Evolutionary conservation across 2,113 vertebrate genomes (phyloP), one percentile per base, ranked within the genome.

Genomic region (Promerops cafer): DNA sequence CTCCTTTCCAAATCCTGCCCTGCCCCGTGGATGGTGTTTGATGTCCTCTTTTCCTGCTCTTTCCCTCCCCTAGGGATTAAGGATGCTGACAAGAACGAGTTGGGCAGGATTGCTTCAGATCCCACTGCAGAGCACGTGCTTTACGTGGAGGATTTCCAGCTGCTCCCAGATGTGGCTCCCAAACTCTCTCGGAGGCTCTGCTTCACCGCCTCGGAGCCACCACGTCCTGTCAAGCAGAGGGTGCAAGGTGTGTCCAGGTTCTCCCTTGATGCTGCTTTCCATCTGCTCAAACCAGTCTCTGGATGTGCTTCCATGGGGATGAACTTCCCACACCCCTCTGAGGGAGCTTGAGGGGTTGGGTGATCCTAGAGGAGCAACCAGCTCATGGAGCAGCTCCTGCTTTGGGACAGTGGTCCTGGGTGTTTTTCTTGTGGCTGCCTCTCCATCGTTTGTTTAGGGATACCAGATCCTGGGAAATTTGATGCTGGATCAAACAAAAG

Each of bases 161-260:
- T 95, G n/a, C 97, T 99, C 65, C 94, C 97, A 16, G 37, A 20
- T 2, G 65, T 98, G 59, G 97, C 98, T 33, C 98, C 97, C 61
- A 98, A 98, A 52, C 97, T 99, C 50, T 98, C 98, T 18, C 97
- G 98, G 39, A 96, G 98, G 63, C 78, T 99, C 42, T 99, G 99
- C 74, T 96, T 98, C 82, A 98, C 98, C 5, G 98, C 98, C 21
- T 99, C 98, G 0, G 99, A 99, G 53, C 98, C 98, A 1, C 98
- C 98, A 0, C 97, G 87, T 5, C 98, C 99, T 10, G 78, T 97
- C 81, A 98, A 89, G 88, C 93, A 90, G 3, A 79, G 61, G 3
- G 42, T 50, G 21, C 92, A 92, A 24, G 96, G 99, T 98, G 49
- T 0, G 77, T 65, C 35, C 65, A n/a, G 35, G 10, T 11, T 30